These are phyloP conservation scores for Carlito syrichta DNA, from an alignment of 2,113 vertebrate genomes.

Conservation along the genomic window DNA sequence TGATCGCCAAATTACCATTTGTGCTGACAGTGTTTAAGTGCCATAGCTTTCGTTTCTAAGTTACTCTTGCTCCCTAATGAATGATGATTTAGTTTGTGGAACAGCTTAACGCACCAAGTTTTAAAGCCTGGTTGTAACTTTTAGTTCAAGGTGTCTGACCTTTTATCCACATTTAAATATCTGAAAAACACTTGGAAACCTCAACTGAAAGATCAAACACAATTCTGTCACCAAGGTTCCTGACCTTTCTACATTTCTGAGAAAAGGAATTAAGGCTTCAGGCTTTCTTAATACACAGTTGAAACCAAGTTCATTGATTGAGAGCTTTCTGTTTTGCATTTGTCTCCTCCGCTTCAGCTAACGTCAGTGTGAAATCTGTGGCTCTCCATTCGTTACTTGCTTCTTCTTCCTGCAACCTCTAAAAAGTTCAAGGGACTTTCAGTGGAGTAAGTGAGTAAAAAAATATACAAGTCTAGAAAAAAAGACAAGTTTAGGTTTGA, in stretches of 20 bases:
- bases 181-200: conserved; percentile 67
- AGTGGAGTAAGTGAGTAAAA: not conserved
- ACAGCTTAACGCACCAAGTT: conserved; percentile 35
- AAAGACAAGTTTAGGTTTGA: too few relatives aligned
- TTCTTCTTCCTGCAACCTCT: not conserved
- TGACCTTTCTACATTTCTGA: conserved; percentile 56
- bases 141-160: conserved; percentile 57
- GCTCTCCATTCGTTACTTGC: not conserved
- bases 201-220: conserved; percentile 64
- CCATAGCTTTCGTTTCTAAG: conserved; percentile 31
- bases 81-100: conserved; percentile 18
- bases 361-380: not conserved
- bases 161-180: conserved; percentile 69
- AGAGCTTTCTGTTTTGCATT: conserved; percentile 33
- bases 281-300: conserved; percentile 56
- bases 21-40: conserved; percentile 37
- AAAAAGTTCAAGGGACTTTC: not conserved
- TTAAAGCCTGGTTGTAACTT: conserved; percentile 56
- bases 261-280: conserved; percentile 60
- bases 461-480: not conserved
- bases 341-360: not conserved
- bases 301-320: conserved; percentile 54
- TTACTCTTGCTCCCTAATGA: conserved; percentile 1
- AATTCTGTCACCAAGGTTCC: conserved; percentile 56
- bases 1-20: conserved; percentile 43